Conservation (phyloP, 2,797 vertebrate species). For the Selene dorsalis region DNA sequence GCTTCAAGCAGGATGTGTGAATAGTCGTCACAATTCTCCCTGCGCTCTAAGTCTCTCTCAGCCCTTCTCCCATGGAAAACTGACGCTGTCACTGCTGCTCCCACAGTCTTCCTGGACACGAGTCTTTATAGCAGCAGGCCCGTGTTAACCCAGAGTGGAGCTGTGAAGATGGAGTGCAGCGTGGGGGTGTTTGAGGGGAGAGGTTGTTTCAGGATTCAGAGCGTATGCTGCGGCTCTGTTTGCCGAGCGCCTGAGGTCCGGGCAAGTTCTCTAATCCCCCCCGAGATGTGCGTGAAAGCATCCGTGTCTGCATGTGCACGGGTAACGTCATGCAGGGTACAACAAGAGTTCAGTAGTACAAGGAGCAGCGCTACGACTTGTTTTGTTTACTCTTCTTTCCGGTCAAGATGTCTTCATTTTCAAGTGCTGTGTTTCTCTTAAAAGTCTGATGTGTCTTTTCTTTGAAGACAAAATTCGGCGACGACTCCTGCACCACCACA, state of each 20-base stretch:
- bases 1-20: conserved; percentile 68
- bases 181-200: conserved; percentile 15
- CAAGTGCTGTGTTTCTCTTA: conserved; percentile 32
- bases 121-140: conserved; percentile 48
- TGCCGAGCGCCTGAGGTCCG: conserved; percentile 32
- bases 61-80: conserved; percentile 54
- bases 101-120: conserved; percentile 48
- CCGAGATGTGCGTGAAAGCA: conserved; percentile 32
- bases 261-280: conserved; percentile 32
- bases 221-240: conserved; percentile 27
- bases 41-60: conserved; percentile 26
- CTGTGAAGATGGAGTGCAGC: conserved; percentile 23
- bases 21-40: conserved; percentile 50
- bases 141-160: conserved; percentile 49
- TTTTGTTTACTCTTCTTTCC: conserved; percentile 47
- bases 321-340: conserved; percentile 33
- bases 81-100: conserved; percentile 41
- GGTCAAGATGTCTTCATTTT: conserved; percentile 42
- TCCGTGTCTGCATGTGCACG: conserved; percentile 30
- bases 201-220: conserved; percentile 53
- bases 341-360: conserved; percentile 62
- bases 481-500: conserved; percentile 8
- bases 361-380: conserved; percentile 8
- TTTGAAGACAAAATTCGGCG: conserved; percentile 41
- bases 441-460: conserved; percentile 33